A percentile compares a stretch with the other conserved stretches of the same genome.
These are phyloP conservation scores for Drosophila paranaensis DNA, from an alignment of 2,888 invertebrate species.

Conservation along the genomic window DNA sequence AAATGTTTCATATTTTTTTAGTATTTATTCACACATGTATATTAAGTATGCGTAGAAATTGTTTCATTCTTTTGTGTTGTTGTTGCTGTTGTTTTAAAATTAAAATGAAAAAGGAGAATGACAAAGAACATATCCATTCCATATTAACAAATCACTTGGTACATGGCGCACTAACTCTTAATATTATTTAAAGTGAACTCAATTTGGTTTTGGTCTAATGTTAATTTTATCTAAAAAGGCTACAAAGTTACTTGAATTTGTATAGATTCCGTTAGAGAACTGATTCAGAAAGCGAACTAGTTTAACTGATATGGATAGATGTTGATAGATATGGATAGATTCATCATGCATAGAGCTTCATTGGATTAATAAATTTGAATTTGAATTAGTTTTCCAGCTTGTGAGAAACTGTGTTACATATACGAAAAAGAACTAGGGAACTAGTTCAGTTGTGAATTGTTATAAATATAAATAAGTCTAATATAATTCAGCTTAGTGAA, in stretches of 20 bases:
- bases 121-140: not conserved
- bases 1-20: not conserved
- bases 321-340: no score
- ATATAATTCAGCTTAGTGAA: not conserved
- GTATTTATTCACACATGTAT: slow-evolving; percentile 7
- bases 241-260: not conserved
- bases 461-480: no score
- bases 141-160: slow-evolving; percentile 16
- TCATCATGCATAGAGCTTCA: no score
- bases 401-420: no score
- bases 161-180: slow-evolving; percentile 8
- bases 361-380: no score
- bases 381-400: no score
- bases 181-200: not conserved
- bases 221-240: not conserved
- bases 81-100: slow-evolving; percentile 23
- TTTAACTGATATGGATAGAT: no score
- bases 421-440: not conserved
- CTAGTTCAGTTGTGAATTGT: not conserved
- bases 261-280: not conserved
- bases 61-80: slow-evolving; percentile 5
- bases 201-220: not conserved
- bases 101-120: not conserved
- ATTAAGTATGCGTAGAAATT: slow-evolving; percentile 2
- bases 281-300: not conserved